phyloP scores from a whole-genome alignment of 2,797 vertebrate species.

The Syngnathus acus region DNA sequence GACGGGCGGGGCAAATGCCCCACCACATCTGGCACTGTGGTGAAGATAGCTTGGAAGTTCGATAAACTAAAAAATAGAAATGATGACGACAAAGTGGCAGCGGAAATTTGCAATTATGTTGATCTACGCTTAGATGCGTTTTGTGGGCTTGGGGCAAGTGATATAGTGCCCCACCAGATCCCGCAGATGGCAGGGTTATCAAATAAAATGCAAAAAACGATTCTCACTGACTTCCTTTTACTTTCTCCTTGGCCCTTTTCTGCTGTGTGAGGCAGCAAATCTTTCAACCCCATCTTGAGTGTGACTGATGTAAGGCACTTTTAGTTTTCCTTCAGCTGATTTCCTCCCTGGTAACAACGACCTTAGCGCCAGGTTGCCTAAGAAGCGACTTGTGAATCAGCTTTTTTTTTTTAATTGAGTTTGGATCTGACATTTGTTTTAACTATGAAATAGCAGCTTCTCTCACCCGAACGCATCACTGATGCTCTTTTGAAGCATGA shows the following conservation, averaged over 20 bases:
- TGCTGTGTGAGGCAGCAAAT: no score
- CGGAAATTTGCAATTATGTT: no score
- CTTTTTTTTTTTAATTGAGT: neutral
- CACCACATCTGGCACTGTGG: no score
- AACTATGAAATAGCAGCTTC: neutral
- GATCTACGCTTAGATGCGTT: no score
- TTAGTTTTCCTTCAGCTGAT: neutral
- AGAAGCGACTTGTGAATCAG: neutral
- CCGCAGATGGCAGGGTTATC: no score
- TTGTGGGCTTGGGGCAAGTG: no score
- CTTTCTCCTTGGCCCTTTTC: neutral
- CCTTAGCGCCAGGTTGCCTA: neutral
- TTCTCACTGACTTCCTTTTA: neutral
- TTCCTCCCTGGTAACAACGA: neutral
- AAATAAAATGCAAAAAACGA: neutral
- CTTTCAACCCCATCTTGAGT: no score
- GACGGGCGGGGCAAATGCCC: no score
- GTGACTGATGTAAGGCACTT: neutral
- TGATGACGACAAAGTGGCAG: no score
- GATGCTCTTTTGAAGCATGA: neutral
- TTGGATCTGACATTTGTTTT: neutral
- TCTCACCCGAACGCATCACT: neutral
- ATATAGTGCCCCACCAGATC: no score
- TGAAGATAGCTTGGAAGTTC: no score
- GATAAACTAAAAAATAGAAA: no score